These are phyloP conservation scores for Nanorana parkeri DNA, from an alignment of 2,113 vertebrate species.

Conservation along the genomic window DNA sequence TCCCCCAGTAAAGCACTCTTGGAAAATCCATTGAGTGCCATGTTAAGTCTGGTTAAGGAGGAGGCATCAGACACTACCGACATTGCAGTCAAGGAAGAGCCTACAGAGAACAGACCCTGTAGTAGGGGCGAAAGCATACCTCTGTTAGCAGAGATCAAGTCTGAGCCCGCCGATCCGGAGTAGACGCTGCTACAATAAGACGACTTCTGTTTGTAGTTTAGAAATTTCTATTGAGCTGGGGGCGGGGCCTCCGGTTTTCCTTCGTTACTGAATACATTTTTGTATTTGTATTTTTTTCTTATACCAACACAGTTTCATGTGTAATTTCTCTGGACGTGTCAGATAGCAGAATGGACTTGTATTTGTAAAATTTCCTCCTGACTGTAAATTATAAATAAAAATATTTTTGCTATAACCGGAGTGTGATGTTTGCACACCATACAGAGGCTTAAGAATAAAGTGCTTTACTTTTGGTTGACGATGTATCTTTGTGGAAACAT, in stretches of 20 bases:
- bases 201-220: conserved; percentile 69
- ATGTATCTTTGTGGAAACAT: conserved; percentile 8
- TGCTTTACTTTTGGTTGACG: conserved; percentile 21
- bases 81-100: conserved; percentile 84
- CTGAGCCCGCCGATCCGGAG: conserved; percentile 72
- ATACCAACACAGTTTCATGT: conserved; percentile 87
- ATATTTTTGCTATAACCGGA: conserved; percentile 97
- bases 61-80: conserved; percentile 78
- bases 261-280: conserved; percentile 98
- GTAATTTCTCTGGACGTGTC: conserved; percentile 83
- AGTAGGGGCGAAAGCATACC: conserved; percentile 75
- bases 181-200: conserved; percentile 71
- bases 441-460: conserved; percentile 59
- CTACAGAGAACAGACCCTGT: conserved; percentile 67
- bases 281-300: conserved; percentile 93
- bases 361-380: conserved; percentile 81
- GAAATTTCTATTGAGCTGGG: conserved; percentile 80
- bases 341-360: conserved; percentile 78
- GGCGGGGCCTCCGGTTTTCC: conserved; percentile 81
- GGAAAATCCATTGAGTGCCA: conserved; percentile 89
- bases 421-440: conserved; percentile 90
- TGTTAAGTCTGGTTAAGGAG: conserved; percentile 84
- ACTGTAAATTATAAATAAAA: conserved; percentile 99
- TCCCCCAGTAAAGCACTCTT: conserved; percentile 90
- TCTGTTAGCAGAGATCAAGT: conserved; percentile 75